A percentile compares a stretch with the other conserved stretches of the same genome.
phyloP scores from a whole-genome alignment of 2,113 vertebrate genomes.

The Mesembrinibis cayennensis region DNA sequence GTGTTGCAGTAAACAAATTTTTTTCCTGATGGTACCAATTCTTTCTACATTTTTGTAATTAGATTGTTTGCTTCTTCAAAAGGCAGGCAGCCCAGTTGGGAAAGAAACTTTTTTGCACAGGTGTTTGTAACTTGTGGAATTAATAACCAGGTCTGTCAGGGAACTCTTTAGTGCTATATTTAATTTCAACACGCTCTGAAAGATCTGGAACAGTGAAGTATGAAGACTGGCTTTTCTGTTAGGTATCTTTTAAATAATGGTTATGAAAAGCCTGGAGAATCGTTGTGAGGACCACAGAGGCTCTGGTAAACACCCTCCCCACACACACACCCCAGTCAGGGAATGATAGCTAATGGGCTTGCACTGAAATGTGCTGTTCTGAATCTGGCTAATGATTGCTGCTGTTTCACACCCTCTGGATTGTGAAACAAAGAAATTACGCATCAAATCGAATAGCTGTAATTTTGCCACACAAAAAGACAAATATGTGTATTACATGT shows the following conservation, averaged over 20 bases:
- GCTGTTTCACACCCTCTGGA: neutral
- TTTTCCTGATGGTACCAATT: neutral
- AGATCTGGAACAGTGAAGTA: neutral
- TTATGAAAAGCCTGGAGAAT: neutral
- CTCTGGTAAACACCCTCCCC: rapidly evolving
- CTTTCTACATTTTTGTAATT: neutral
- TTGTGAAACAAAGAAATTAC: neutral
- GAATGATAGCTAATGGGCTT: neutral
- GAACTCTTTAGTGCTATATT: neutral
- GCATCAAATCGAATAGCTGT: neutral
- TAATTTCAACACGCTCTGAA: neutral
- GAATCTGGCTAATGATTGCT: neutral
- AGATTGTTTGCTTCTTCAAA: neutral
- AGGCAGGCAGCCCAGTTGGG: neutral
- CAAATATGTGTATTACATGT: neutral
- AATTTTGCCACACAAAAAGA: neutral
- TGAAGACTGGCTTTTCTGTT: neutral
- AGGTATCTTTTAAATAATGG: neutral
- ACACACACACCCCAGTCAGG: neutral
- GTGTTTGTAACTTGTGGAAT: neutral
- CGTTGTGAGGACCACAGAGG: neutral
- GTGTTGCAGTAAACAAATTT: neutral
- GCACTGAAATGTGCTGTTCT: neutral
- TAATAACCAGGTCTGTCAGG: neutral
- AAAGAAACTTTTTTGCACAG: neutral